Evolutionary conservation across 2,113 vertebrate species (phyloP), one percentile per base, ranked within the genome.

Genomic region (Chiloscyllium plagiosum): DNA sequence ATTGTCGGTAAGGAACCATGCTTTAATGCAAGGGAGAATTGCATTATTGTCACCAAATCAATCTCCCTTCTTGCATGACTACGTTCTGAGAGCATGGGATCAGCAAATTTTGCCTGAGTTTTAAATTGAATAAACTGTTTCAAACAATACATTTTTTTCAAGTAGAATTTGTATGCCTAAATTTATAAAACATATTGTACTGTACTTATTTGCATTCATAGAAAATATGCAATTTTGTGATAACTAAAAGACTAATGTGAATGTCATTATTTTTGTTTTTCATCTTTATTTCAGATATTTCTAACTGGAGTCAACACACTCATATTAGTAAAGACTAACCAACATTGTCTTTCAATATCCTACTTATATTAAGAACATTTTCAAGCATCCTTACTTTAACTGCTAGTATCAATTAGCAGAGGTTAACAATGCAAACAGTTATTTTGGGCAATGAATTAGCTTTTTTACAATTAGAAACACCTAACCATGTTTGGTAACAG

Each of bases 61-160:
- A 76, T 29, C 29, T 76, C 33, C 72, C 72, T 76, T 76, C 1
- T 33, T 26, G 24, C 29, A 13, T 76, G 72, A 24, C 70, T 72
- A 72, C 24, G 29, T 29, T 29, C 70, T 26, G 7, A 10, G 29
- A 76, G 72, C 72, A 76, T 12, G 29, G 29, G 72, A 33, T 76
- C 1, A 12, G 72, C 10, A 8, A 69, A 76, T 76, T 76, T 33
- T 6, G 20, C 69, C 69, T 26, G 24, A 87, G 85, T 52, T 87
- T 52, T 52, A 20, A 87, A 87, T 24, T 52, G 42, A 87, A 47
- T 52, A 87, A 87, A 87, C 24, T 87, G 42, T 52, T 52, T 87
- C 47, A 87, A 94, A 94, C 65, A 94, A 94, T 47, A 94, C 0
- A 94, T 42, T 61, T 90, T n/a, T 47, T 69, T 94, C n/a, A 94